Conservation (phyloP, 1,140 invertebrate genomes). For the Batillaria attramentaria region DNA sequence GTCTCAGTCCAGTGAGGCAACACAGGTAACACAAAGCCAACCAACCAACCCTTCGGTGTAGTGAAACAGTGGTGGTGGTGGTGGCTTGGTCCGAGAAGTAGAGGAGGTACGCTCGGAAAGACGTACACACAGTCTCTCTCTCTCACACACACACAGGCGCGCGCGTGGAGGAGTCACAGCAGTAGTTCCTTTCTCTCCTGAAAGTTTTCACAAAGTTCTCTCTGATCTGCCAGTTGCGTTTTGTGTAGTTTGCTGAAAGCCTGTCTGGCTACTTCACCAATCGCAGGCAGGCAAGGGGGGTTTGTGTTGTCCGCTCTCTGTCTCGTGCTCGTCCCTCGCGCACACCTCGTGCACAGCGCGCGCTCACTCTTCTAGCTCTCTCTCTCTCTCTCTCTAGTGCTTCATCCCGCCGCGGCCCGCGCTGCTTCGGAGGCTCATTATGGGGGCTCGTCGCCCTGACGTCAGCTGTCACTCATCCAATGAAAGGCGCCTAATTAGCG, state of each 20-base stretch:
- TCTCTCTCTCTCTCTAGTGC: constrained; percentile 12
- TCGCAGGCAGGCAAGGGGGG: background rate
- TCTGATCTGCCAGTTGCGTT: constrained; percentile 12
- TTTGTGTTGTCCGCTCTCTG: background rate
- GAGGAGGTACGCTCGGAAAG: too few relatives aligned
- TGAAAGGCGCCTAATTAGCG: constrained; percentile 35
- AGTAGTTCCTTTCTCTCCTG: too few relatives aligned
- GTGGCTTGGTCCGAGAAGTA: too few relatives aligned
- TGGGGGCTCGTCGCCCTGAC: constrained; percentile 17
- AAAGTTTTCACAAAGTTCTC: too few relatives aligned
- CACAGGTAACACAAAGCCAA: too few relatives aligned
- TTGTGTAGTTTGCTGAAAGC: constrained; percentile 12
- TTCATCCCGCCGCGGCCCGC: background rate
- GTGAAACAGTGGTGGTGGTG: too few relatives aligned
- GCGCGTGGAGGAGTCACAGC: constrained; percentile 1
- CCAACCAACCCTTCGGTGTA: too few relatives aligned
- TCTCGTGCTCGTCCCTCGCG: constrained; percentile 1
- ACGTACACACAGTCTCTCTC: too few relatives aligned
- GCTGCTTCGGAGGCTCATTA: constrained; percentile 4
- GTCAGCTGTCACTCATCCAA: constrained; percentile 34
- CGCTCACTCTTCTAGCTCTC: background rate
- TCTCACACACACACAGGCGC: background rate
- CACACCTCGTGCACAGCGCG: background rate
- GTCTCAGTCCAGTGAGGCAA: too few relatives aligned
- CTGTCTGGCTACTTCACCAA: constrained; percentile 4